Percentiles rank a stretch among this genome's conserved stretches.
phyloP scores from a whole-genome alignment of 1,140 invertebrate species.

The Parasteatoda tepidariorum region DNA sequence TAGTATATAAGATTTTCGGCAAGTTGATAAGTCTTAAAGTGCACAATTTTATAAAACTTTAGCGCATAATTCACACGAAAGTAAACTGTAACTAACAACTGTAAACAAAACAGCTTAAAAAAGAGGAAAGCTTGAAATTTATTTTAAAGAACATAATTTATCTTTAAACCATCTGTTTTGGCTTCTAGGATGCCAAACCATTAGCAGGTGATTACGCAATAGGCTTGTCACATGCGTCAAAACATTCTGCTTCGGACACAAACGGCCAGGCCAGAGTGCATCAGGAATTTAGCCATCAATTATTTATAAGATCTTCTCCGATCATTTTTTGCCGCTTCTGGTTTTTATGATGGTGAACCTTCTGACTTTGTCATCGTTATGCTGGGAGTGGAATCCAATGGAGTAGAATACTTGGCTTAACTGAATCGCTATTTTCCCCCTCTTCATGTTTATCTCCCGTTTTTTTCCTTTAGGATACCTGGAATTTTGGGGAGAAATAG shows the following conservation, averaged over 20 bases:
- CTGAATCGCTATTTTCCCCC: conserved; percentile 22
- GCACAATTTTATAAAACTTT: too few species aligned
- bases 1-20: too few species aligned
- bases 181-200: conserved; percentile 5
- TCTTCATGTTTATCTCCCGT: conserved; percentile 3
- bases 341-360: conserved; percentile 29
- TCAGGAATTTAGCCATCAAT: conserved; percentile 38
- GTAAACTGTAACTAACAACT: too few species aligned
- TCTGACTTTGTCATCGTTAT: conserved; percentile 32
- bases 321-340: conserved; percentile 18
- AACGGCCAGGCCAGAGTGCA: not conserved
- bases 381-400: conserved; percentile 1
- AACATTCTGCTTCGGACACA: conserved; percentile 21
- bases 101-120: too few species aligned
- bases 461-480: not conserved
- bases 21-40: too few species aligned
- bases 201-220: conserved; percentile 18
- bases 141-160: too few species aligned
- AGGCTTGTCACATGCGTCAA: conserved; percentile 14
- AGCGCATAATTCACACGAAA: too few species aligned
- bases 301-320: conserved; percentile 40
- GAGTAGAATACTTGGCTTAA: conserved; percentile 26
- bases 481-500: too few species aligned
- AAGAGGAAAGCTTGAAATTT: too few species aligned
- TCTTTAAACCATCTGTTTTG: conserved; percentile 1